Evolutionary conservation across 2,888 invertebrate genomes (phyloP), one percentile per base, ranked within the genome.

Genomic region (Sarcophaga variegata): DNA sequence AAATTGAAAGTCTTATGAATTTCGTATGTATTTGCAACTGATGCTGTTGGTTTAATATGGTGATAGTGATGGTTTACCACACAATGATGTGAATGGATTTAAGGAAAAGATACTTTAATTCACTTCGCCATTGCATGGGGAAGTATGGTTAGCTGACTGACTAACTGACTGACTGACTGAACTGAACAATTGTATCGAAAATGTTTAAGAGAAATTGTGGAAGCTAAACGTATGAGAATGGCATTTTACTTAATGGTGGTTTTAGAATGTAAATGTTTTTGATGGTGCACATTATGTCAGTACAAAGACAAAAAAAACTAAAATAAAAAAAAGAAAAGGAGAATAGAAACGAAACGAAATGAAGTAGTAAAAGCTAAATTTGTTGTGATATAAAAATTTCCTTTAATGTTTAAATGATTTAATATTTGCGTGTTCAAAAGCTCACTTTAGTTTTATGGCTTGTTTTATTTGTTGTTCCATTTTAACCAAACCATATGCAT

Each of bases 11-110:
- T 77, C 71, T 76, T 71, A 49, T 80, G 76, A 83, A 54, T 54
- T 54, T 54, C 3, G 49, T 49, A 54, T 54, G 49, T 49, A 54
- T 54, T 54, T 54, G 54, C 17, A 54, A 54, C 14, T 54, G 59
- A 72, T 72, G 81, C 70, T 66, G 60, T 72, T 67, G 22, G 25
- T 78, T 60, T 67, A 78, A 64, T 64, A 20, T 59, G 12, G 59
- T 81, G 74, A 76, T 59, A n/a, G 59, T 81, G 74, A 76, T 77
- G 63, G 62, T 63, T 83, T 77, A 66, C 86, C 86, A 86, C 86
- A 85, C 81, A 81, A 82, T 74, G 64, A 78, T 78, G 74, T 67
- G 76, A 85, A 85, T 60, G 67, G 27, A 66, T 70, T 59, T 63
- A n/a, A 62, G 62, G 10, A 54, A 63, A 69, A 75, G 59, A 77